Evolutionary conservation across 2,797 vertebrate genomes (phyloP).

Genomic region (Synaphobranchus kaupii): DNA sequence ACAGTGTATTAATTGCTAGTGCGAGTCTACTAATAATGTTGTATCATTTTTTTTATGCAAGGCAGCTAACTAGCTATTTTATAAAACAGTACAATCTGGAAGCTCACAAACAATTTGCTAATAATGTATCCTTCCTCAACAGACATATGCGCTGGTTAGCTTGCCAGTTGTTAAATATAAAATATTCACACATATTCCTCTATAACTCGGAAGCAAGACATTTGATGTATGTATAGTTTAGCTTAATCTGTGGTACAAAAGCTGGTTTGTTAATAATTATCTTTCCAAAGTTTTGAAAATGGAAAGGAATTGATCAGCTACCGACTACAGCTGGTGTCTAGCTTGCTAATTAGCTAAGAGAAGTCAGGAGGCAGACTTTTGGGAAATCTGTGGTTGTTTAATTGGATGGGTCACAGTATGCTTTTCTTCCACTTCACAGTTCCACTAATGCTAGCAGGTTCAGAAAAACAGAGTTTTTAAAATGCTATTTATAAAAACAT

Average conservation of each 20-base stretch:
- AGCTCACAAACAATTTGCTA: too few relatives aligned
- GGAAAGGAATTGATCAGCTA: too few relatives aligned
- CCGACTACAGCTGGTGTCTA: not conserved
- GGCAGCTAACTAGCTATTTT: too few relatives aligned
- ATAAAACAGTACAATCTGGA: too few relatives aligned
- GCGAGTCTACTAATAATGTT: too few relatives aligned
- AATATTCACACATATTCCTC: not conserved
- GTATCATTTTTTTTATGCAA: too few relatives aligned
- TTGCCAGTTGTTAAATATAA: not conserved
- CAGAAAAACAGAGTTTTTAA: not conserved
- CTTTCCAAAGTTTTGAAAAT: not conserved
- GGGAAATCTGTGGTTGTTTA: not conserved
- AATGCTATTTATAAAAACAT: not conserved
- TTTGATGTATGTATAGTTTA: not conserved
- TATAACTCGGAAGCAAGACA: not conserved
- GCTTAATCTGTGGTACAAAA: not conserved
- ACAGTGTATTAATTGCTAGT: too few relatives aligned
- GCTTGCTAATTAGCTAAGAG: not conserved
- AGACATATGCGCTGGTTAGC: not conserved
- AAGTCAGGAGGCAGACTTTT: not conserved
- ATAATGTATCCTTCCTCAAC: too few relatives aligned
- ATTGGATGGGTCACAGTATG: not conserved
- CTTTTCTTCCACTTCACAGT: not conserved
- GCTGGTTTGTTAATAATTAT: not conserved
- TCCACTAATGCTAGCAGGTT: not conserved